These are phyloP conservation scores for Lycia hirtaria DNA, from an alignment of 2,888 invertebrate genomes.

Conservation along the genomic window DNA sequence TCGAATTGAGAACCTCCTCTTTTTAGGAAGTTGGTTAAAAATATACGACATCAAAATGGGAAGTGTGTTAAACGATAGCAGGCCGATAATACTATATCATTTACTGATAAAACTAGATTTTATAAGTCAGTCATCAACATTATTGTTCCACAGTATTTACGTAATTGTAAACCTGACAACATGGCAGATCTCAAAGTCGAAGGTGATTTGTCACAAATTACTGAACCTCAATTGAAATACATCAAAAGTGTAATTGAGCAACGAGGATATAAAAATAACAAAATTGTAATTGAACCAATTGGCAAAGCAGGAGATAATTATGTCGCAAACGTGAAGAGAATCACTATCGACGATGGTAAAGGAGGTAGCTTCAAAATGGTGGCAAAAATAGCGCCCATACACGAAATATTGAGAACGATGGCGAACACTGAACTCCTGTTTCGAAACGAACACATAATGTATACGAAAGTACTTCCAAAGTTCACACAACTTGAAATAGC, in stretches of 20 bases:
- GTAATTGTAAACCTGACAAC: not conserved
- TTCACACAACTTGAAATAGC: constrained; percentile 45
- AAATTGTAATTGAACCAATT: constrained; percentile 35
- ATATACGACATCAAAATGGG: too few relatives aligned
- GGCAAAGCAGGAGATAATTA: constrained; percentile 51
- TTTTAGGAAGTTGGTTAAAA: too few relatives aligned
- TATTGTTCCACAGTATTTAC: not conserved
- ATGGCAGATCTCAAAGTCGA: constrained; percentile 36
- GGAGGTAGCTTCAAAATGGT: constrained; percentile 50
- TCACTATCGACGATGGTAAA: constrained; percentile 41
- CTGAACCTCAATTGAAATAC: constrained; percentile 35
- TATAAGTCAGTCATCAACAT: constrained; percentile 1
- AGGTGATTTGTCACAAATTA: constrained; percentile 37
- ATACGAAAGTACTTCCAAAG: constrained; percentile 51
- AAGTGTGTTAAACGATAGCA: too few relatives aligned
- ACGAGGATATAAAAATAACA: constrained; percentile 32
- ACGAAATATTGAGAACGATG: constrained; percentile 34
- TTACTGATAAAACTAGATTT: not conserved
- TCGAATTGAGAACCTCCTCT: too few relatives aligned
- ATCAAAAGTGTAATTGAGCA: constrained; percentile 33
- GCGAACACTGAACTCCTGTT: constrained; percentile 41
- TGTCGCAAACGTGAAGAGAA: constrained; percentile 45
- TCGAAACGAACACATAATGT: constrained; percentile 54
- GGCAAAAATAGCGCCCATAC: constrained; percentile 51
- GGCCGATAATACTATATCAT: not conserved